phyloP scores from a whole-genome alignment of 2,888 invertebrate genomes.

The Oxytorus armatus region DNA sequence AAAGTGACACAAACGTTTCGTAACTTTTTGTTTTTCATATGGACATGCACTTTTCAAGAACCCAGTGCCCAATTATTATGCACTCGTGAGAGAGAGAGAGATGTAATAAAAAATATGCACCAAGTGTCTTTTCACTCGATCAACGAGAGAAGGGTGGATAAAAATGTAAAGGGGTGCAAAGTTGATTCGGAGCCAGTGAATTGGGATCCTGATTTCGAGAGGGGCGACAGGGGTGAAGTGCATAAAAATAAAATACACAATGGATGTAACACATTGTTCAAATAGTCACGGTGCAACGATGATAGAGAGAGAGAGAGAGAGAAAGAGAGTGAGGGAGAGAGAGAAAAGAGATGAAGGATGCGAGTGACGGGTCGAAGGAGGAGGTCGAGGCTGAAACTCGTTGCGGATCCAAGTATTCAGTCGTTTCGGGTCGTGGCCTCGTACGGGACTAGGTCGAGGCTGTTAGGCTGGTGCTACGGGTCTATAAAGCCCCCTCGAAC shows the following conservation, averaged over 20 bases:
- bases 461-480: constrained; percentile 63
- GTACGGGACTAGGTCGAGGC: constrained; percentile 79
- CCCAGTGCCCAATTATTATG: constrained; percentile 35
- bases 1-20: background rate
- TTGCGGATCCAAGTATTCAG: constrained; percentile 46
- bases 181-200: constrained; percentile 18
- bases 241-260: constrained; percentile 63
- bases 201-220: constrained; percentile 14
- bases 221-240: constrained; percentile 31
- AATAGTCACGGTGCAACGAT: constrained; percentile 38
- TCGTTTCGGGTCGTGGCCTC: constrained; percentile 76
- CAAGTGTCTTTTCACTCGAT: constrained; percentile 24
- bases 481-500: constrained; percentile 56
- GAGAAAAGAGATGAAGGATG: constrained; percentile 19
- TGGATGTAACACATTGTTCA: constrained; percentile 34
- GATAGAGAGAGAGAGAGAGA: constrained; percentile 64
- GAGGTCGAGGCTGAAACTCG: constrained; percentile 69
- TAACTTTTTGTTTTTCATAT: background rate
- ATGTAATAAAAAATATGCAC: background rate
- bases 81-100: background rate
- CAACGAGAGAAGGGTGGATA: background rate
- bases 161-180: constrained; percentile 27
- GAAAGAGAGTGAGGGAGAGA: background rate
- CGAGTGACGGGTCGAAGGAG: constrained; percentile 42
- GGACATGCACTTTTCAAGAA: background rate